phyloP scores from a whole-genome alignment of 92 coral and sea anemone species.

The Epizoanthus illoricatus region DNA sequence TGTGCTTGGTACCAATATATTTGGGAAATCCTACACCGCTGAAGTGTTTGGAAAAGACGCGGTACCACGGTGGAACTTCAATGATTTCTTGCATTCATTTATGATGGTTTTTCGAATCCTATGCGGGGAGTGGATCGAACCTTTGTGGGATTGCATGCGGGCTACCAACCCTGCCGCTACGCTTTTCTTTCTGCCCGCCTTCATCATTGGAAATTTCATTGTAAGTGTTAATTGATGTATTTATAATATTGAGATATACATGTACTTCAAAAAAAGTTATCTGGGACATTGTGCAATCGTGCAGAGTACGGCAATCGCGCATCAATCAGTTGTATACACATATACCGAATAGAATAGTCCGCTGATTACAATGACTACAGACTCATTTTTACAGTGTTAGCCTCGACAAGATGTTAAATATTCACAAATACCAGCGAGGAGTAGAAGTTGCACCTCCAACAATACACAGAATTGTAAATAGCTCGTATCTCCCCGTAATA shows the following conservation, averaged over 20 bases:
- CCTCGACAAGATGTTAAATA: too few relatives aligned
- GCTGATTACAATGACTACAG: too few relatives aligned
- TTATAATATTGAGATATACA: neutral
- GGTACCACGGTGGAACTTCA: slow-evolving; percentile 83
- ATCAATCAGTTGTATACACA: too few relatives aligned
- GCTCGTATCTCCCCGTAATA: too few relatives aligned
- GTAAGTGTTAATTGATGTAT: slow-evolving; percentile 47
- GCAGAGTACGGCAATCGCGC: too few relatives aligned
- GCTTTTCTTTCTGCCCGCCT: slow-evolving; percentile 70
- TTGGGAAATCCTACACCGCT: slow-evolving; percentile 70
- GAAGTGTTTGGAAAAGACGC: slow-evolving; percentile 67
- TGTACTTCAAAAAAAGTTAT: neutral
- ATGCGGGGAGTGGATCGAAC: slow-evolving; percentile 89
- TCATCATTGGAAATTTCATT: slow-evolving; percentile 79
- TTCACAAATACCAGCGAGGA: too few relatives aligned
- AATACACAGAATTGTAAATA: too few relatives aligned
- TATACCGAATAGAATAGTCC: too few relatives aligned
- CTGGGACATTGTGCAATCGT: neutral
- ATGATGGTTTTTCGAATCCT: slow-evolving; percentile 84
- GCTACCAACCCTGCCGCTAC: slow-evolving; percentile 62
- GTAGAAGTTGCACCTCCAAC: too few relatives aligned
- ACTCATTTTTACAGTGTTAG: too few relatives aligned
- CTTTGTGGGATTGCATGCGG: slow-evolving; percentile 89
- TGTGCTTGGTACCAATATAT: slow-evolving; percentile 71
- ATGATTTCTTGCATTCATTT: slow-evolving; percentile 71